These are phyloP conservation scores for Platysternon megacephalum DNA, from an alignment of 2,113 vertebrate genomes.

Conservation along the genomic window DNA sequence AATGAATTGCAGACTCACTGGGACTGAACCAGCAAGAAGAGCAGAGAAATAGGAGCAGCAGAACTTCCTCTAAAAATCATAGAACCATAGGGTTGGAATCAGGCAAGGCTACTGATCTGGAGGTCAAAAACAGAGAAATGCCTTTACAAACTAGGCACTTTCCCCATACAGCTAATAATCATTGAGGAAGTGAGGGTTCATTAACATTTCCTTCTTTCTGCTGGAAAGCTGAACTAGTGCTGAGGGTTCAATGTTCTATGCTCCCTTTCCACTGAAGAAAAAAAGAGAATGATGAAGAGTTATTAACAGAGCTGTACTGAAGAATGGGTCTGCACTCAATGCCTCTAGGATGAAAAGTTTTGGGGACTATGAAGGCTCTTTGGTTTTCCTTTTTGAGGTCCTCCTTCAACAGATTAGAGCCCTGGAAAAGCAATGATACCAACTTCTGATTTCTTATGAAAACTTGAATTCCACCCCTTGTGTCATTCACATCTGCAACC, in stretches of 20 bases:
- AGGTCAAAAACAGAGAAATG: background rate
- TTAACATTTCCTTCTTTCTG: background rate
- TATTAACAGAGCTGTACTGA: background rate
- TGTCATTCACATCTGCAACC: background rate
- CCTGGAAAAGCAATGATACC: background rate
- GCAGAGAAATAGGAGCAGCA: background rate
- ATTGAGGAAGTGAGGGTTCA: background rate
- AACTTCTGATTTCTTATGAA: background rate
- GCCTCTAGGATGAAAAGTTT: background rate
- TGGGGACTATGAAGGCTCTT: background rate
- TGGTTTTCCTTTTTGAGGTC: background rate
- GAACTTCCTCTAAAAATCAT: background rate
- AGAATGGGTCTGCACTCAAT: background rate
- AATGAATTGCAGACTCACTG: background rate
- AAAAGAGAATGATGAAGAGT: background rate
- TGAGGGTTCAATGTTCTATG: background rate
- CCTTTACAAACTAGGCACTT: background rate
- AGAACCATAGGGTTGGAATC: background rate
- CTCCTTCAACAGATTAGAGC: background rate
- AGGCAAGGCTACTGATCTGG: background rate
- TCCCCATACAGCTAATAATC: rapidly evolving
- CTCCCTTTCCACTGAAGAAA: background rate
- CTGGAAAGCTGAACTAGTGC: background rate
- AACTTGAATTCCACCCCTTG: background rate
- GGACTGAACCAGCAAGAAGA: background rate